Evolutionary conservation across 1,140 invertebrate species (phyloP), one percentile per base, ranked within the genome.

Genomic region (Drosophila varians): DNA sequence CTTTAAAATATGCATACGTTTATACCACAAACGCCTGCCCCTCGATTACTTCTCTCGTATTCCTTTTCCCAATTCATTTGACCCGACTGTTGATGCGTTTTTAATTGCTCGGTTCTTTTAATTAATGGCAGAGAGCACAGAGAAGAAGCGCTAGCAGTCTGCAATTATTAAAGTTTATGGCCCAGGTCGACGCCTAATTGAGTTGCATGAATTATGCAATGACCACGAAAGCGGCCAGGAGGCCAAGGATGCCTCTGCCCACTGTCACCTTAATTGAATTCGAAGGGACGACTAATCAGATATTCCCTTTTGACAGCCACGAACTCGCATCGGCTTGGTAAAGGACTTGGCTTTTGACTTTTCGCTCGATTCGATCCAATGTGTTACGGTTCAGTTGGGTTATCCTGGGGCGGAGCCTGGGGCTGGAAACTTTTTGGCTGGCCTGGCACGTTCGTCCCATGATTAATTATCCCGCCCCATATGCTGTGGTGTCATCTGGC

Each of bases 391-490:
- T 53, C 28, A 45, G 28, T 28, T 45, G 26, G 64, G 48, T 47
- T 52, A n/a, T 42, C 43, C 28, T 11, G 28, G 18, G 11, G 6
- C 7, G 31, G 31, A 16, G 51, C 8, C 9, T 7, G 21, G 26
- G 11, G 65, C n/a, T 53, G 31, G 51, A 58, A 79, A 80, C 53
- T 79, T 78, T 68, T 80, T 54, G 71, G 53, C 51, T 53, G 52
- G 49, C 42, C 48, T 12, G 57, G 71, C 79, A 84, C 79, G 80
- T 84, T 75, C 71, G 47, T 52, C 31, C 60, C 46, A 84, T 84
- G 80, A 84, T 84, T 84, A 84, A 84, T 86, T 84, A 86, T 79
- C 53, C 79, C 68, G 49, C 23, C 61, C 71, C 79, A 84, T 84
- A 79, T 84, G 79, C 77, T 86, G 66, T 72, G 74, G 77, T 79